Conservation (phyloP, 64 coral and sea anemone genomes). For the Montipora cactus region DNA sequence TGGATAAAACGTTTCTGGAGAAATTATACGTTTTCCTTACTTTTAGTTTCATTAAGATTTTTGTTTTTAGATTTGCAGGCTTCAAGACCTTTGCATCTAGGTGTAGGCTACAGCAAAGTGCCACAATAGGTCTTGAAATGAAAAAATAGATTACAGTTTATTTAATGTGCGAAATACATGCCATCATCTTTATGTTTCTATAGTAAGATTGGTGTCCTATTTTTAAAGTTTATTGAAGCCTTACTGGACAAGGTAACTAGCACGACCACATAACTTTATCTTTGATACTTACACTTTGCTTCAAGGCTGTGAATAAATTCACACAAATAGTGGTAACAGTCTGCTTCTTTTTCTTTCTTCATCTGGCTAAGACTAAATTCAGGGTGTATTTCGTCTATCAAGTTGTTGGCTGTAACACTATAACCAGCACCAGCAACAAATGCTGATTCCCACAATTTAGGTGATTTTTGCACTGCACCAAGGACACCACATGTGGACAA, state of each 20-base stretch:
- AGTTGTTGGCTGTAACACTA: background rate
- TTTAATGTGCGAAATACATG: background rate
- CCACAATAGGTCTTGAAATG: background rate
- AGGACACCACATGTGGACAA: constrained; percentile 50
- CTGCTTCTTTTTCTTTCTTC: constrained; percentile 45
- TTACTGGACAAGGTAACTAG: background rate
- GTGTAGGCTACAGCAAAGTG: background rate
- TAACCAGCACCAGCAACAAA: constrained; percentile 18
- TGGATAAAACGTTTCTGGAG: background rate
- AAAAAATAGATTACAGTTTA: background rate
- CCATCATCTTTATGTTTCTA: background rate
- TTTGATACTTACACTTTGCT: constrained; percentile 10
- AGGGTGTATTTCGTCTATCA: background rate
- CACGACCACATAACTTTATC: background rate
- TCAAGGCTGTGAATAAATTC: constrained; percentile 15
- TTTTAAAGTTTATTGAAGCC: background rate
- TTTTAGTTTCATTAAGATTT: background rate
- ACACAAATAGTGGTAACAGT: constrained; percentile 8
- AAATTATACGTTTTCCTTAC: background rate
- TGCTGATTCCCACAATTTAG: constrained; percentile 1
- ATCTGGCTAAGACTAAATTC: constrained; percentile 21
- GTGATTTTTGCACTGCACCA: constrained; percentile 45
- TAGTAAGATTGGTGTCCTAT: background rate
- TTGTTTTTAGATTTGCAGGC: background rate
- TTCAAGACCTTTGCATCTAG: background rate